These are phyloP conservation scores for Wasmannia auropunctata DNA, from an alignment of 1,140 invertebrate genomes.

Conservation along the genomic window DNA sequence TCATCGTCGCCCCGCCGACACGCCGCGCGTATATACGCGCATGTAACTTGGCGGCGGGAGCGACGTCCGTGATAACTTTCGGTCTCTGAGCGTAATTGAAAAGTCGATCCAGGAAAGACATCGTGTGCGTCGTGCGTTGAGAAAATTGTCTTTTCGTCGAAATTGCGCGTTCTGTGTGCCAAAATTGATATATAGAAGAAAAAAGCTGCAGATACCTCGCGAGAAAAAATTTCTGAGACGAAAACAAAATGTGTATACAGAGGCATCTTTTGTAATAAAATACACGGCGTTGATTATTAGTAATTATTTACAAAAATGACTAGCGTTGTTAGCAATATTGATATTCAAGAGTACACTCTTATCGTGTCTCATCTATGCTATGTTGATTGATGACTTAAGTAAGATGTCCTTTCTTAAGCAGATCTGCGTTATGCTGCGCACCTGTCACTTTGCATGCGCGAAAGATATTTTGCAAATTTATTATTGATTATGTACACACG, in stretches of 20 bases:
- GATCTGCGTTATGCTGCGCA: not conserved
- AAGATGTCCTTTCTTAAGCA: not conserved
- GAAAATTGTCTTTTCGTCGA: not conserved
- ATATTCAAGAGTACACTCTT: not conserved
- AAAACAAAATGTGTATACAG: not conserved
- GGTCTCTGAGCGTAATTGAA: conserved; percentile 16
- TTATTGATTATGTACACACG: not conserved
- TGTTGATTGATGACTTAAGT: not conserved
- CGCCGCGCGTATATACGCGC: not conserved
- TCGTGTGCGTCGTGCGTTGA: not conserved
- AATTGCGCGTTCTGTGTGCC: not conserved
- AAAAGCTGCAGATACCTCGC: not conserved
- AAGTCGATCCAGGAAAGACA: conserved; percentile 24
- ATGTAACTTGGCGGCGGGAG: not conserved
- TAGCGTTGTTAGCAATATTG: not conserved
- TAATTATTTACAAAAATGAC: not conserved
- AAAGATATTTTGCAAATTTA: not conserved
- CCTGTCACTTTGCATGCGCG: not conserved
- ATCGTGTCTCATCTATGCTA: not conserved
- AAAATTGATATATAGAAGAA: not conserved
- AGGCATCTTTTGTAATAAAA: not conserved
- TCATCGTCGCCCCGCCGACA: conserved; percentile 4
- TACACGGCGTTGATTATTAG: not conserved
- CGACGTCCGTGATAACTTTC: conserved; percentile 45
- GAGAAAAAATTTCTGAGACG: not conserved